Evolutionary conservation across 2,888 invertebrate species (phyloP).

Genomic region (Nasonovia ribisnigri): DNA sequence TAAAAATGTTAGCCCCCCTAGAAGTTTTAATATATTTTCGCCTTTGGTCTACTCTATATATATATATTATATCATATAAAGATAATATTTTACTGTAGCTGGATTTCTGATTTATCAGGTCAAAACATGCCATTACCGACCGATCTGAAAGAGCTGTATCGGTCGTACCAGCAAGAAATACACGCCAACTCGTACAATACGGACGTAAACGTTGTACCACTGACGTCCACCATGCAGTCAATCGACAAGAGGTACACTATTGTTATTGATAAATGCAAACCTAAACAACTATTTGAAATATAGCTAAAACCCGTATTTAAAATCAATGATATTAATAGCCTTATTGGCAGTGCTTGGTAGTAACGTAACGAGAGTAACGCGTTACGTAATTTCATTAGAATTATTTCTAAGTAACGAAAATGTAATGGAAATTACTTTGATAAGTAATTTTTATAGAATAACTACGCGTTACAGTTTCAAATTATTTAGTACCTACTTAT

Average conservation of each 20-base stretch:
- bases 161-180: constrained; percentile 87
- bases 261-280: not conserved
- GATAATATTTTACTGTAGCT: not conserved
- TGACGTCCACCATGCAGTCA: constrained; percentile 65
- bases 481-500: too few species aligned
- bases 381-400: too few species aligned
- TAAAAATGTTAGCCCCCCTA: too few species aligned
- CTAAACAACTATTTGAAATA: not conserved
- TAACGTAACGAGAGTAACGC: too few species aligned
- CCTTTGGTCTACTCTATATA: too few species aligned
- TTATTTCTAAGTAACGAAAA: too few species aligned
- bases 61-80: too few species aligned
- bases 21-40: too few species aligned
- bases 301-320: not conserved
- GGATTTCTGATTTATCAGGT: constrained; percentile 72
- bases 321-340: not conserved
- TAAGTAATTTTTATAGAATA: too few species aligned
- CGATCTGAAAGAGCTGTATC: constrained; percentile 84
- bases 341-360: not conserved
- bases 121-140: constrained; percentile 79
- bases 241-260: constrained; percentile 26
- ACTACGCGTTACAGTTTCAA: too few species aligned
- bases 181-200: constrained; percentile 84
- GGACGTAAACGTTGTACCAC: constrained; percentile 72
- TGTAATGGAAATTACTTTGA: too few species aligned